Evolutionary conservation across 2,113 vertebrate species (phyloP), one percentile per base, ranked within the genome.

Genomic region (Cairina moschata): DNA sequence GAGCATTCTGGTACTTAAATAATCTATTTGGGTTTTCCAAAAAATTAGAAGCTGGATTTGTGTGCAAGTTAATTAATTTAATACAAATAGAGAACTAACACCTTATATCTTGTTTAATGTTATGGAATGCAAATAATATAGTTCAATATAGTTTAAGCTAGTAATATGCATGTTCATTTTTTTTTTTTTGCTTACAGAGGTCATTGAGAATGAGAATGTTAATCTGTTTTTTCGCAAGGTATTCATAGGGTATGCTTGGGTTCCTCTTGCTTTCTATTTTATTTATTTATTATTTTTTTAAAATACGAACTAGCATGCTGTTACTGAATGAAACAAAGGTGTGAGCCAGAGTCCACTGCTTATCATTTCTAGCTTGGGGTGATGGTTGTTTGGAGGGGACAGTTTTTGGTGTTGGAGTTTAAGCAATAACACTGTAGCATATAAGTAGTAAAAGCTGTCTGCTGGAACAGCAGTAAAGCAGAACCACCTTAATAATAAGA

Each of bases 221-320:
- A 56, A 72, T 59, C 8, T 85, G 0, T 86, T 40, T 85, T 71
- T n/a, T 6, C 31, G 17, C 52, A 48, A 55, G 65, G 6, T 16
- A 44, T 29, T 55, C 0, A 0, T 55, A 52, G 16, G 3, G 72
- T 83, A 60, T 77, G 17, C 31, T 66, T 83, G 62, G 2, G 9
- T 46, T 72, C 11, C 21, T 74, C 38, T 69, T 54, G 13, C 2
- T 28, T 60, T 82, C 59, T 40, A 40, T 40, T 44, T 42, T 25
- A 73, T 42, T 46, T 17, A 17, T 44, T 44, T 44, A n/a, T n/a
- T n/a, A n/a, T 17, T 44, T 17, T 60, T 82, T 63, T 44, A 38
- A 22, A 77, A 8, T 38, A 36, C 29, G n/a, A 83, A n/a, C 26
- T 38, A 60, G 8, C 10, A 6, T 73, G 10, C 31, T 83, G 11